A percentile compares a stretch with the other conserved stretches of the same genome.
These are phyloP conservation scores for Petrocephalus schoutedeni DNA, from an alignment of 2,797 vertebrate genomes.

Conservation along the genomic window DNA sequence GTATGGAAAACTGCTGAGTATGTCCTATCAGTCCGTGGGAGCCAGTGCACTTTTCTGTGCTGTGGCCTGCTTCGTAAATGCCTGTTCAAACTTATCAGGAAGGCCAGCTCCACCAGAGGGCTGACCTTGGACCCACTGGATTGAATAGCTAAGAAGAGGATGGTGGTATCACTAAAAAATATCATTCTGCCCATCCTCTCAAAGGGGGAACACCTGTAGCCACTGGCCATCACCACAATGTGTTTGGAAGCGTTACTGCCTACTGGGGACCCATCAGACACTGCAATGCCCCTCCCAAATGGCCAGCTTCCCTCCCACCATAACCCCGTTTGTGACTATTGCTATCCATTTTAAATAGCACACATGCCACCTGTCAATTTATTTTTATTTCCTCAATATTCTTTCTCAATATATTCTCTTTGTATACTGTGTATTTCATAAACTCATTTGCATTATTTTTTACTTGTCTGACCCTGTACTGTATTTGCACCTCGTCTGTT, in stretches of 20 bases:
- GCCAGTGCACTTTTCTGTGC: not conserved
- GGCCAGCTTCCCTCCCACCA: not conserved
- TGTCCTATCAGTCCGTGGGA: not conserved
- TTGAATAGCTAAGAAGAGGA: not conserved
- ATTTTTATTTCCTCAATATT: not conserved
- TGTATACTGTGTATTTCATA: not conserved
- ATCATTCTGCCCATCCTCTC: not conserved
- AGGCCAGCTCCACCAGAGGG: too few relatives aligned
- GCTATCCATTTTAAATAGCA: not conserved
- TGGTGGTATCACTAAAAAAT: not conserved
- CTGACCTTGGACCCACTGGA: not conserved
- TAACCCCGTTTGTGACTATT: not conserved
- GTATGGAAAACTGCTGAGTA: not conserved
- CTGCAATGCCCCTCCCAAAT: not conserved
- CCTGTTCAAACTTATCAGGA: too few relatives aligned
- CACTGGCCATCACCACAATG: too few relatives aligned
- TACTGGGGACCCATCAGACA: too few relatives aligned
- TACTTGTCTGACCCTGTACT: not conserved
- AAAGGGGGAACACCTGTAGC: not conserved
- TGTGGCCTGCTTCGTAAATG: not conserved
- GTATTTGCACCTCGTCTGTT: not conserved
- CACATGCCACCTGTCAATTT: not conserved
- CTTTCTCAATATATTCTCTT: not conserved
- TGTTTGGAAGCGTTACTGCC: too few relatives aligned
- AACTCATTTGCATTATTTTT: not conserved